These are phyloP conservation scores for Microhierax caerulescens DNA, from an alignment of 2,797 vertebrate genomes.

Conservation along the genomic window DNA sequence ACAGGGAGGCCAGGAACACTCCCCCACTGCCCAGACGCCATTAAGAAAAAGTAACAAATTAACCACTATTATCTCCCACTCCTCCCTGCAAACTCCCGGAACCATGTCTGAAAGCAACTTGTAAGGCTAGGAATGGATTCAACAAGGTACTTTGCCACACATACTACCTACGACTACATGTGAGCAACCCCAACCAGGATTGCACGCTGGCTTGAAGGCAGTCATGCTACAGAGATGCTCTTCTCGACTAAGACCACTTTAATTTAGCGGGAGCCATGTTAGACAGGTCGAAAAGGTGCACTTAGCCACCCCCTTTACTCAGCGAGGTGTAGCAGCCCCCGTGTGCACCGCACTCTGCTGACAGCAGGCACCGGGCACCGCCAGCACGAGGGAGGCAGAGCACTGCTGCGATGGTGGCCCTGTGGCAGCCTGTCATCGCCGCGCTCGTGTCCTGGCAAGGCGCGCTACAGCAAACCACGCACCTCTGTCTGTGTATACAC, in stretches of 20 bases:
- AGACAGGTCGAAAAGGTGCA: rapidly evolving
- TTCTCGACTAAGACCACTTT: too few species aligned
- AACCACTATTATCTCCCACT: neutral
- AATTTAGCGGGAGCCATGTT: neutral
- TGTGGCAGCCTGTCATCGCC: rapidly evolving
- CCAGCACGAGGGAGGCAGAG: neutral
- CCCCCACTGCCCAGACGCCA: neutral
- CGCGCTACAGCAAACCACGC: rapidly evolving
- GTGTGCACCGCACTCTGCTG: rapidly evolving
- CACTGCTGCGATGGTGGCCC: neutral
- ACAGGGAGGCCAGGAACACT: neutral
- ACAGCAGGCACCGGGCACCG: rapidly evolving
- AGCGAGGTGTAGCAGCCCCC: neutral
- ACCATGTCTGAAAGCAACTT: neutral
- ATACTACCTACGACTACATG: rapidly evolving
- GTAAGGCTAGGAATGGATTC: neutral
- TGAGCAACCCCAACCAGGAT: neutral
- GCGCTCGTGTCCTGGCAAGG: rapidly evolving
- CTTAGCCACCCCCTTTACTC: neutral
- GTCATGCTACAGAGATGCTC: neutral
- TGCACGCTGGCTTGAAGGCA: neutral
- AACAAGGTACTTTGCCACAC: neutral
- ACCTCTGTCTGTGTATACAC: rapidly evolving
- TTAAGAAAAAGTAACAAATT: neutral
- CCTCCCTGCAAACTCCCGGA: neutral